phyloP scores from a whole-genome alignment of 2,888 invertebrate genomes.

The Encarsia formosa region DNA sequence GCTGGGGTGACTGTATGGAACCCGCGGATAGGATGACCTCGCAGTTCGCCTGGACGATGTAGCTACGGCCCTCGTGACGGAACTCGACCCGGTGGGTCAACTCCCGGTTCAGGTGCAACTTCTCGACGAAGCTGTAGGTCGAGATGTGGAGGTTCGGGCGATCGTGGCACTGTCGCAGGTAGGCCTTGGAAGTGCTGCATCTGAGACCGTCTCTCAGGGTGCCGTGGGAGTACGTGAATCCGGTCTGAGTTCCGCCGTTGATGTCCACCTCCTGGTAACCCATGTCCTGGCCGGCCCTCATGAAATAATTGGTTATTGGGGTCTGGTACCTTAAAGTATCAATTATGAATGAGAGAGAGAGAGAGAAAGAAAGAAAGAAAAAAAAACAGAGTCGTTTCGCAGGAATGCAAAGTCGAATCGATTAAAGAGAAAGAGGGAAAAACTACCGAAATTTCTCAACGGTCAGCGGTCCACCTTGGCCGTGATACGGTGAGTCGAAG shows the following conservation, averaged over 20 bases:
- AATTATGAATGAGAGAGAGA: background rate
- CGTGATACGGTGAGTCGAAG: slow-evolving; percentile 62
- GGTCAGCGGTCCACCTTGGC: slow-evolving; percentile 67
- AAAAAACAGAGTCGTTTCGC: background rate
- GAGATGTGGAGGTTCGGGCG: slow-evolving; percentile 73
- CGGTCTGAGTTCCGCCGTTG: slow-evolving; percentile 76
- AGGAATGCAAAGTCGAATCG: background rate
- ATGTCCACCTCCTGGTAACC: slow-evolving; percentile 69
- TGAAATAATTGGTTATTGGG: slow-evolving; percentile 65
- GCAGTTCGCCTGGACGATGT: slow-evolving; percentile 57
- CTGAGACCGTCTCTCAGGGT: slow-evolving; percentile 74
- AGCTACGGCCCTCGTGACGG: slow-evolving; percentile 53
- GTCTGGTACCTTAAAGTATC: slow-evolving; percentile 61
- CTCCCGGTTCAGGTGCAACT: slow-evolving; percentile 62
- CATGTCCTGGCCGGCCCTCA: slow-evolving; percentile 66
- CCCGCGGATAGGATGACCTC: slow-evolving; percentile 87
- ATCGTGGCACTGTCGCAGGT: slow-evolving; percentile 63
- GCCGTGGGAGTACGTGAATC: slow-evolving; percentile 73
- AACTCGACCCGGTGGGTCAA: slow-evolving; percentile 67
- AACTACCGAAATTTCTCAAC: slow-evolving; percentile 63
- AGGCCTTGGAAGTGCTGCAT: slow-evolving; percentile 82
- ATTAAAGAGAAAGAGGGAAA: background rate
- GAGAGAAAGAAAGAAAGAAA: no score
- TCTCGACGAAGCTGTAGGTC: slow-evolving; percentile 64
- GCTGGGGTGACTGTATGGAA: slow-evolving; percentile 76